Percentiles rank a stretch among this genome's conserved stretches.
Evolutionary conservation across 2,113 vertebrate genomes (phyloP).

Genomic region (Noctilio leporinus): DNA sequence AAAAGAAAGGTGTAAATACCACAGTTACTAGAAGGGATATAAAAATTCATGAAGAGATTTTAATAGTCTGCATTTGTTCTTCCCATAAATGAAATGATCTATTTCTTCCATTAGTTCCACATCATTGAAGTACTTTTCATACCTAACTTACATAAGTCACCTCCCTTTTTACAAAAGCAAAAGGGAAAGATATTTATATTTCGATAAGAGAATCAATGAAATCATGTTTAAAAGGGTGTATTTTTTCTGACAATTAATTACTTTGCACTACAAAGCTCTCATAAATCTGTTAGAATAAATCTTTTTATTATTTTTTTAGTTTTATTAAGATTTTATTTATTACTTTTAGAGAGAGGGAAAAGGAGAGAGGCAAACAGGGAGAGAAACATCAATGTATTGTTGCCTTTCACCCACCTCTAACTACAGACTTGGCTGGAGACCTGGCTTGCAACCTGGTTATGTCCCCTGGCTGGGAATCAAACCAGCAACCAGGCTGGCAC

Average conservation of each 20-base stretch:
- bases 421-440: too few species aligned
- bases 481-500: too few species aligned
- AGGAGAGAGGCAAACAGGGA: too few species aligned
- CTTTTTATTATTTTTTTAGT: too few species aligned
- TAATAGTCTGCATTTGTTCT: not conserved
- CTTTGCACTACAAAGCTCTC: not conserved
- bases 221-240: not conserved
- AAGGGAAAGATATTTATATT: not conserved
- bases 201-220: not conserved
- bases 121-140: not conserved
- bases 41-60: constrained; percentile 37
- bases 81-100: not conserved
- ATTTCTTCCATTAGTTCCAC: not conserved
- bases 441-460: too few species aligned
- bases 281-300: not conserved
- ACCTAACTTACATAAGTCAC: not conserved
- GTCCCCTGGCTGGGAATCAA: too few species aligned
- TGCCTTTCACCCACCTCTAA: too few species aligned
- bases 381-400: too few species aligned
- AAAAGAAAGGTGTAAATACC: constrained; percentile 63
- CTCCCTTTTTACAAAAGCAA: not conserved
- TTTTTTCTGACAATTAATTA: constrained; percentile 21
- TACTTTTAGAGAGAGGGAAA: too few species aligned
- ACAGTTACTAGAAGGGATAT: constrained; percentile 51
- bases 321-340: too few species aligned